A percentile compares a stretch with the other conserved stretches of the same genome.
These are phyloP conservation scores for Dipus sagitta DNA, from an alignment of 2,797 vertebrate species.

Conservation along the genomic window DNA sequence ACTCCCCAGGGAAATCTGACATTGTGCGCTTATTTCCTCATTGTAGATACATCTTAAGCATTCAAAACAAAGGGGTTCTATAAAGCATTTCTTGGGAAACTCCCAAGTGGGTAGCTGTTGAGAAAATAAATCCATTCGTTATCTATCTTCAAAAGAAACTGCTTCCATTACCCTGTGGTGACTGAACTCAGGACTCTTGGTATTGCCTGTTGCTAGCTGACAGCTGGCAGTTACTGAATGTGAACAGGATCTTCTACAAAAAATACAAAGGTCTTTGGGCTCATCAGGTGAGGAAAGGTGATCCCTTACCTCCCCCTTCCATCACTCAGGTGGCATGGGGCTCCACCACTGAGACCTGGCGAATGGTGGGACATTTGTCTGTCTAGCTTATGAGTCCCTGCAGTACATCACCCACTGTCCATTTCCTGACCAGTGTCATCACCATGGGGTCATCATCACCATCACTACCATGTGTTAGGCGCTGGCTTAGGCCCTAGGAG, in stretches of 20 bases:
- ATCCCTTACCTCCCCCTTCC: background rate
- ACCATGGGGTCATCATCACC: background rate
- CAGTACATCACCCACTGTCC: accelerated
- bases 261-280: background rate
- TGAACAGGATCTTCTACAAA: background rate
- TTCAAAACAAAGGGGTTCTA: constrained; percentile 24
- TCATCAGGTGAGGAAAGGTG: background rate
- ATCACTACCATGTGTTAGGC: accelerated
- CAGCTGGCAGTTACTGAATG: accelerated
- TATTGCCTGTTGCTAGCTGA: background rate
- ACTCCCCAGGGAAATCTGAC: background rate
- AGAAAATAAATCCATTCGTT: constrained; percentile 16
- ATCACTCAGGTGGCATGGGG: background rate
- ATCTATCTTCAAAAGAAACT: background rate
- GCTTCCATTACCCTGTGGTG: background rate
- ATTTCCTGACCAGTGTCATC: background rate
- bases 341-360: too few species aligned
- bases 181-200: too few species aligned
- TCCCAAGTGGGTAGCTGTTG: background rate
- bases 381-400: accelerated
- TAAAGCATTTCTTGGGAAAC: constrained; percentile 19
- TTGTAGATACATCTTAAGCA: background rate
- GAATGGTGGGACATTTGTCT: accelerated
- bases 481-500: background rate
- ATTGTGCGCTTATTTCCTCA: constrained; percentile 23